Base-by-base conservation (phyloP, 2,888 invertebrate species). In the Quadroppia sp. region DNA sequence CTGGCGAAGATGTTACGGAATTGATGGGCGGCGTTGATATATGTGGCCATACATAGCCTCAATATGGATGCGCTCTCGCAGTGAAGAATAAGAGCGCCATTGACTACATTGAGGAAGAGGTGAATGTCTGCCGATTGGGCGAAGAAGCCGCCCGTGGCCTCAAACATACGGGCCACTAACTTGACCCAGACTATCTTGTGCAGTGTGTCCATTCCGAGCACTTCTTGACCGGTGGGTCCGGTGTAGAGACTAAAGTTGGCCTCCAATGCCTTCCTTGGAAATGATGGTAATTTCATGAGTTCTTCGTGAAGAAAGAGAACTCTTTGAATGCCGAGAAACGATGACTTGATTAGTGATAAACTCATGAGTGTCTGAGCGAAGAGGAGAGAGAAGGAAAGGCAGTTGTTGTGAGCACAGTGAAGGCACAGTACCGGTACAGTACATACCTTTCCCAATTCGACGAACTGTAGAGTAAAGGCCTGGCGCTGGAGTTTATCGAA, bases 141-240 rank as follows among this genome's bases (percentile, higher is more conserved):
- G 81, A 97, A 95, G 81, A 96, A 95, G 2, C 94, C 94, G 1
- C 94, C 94, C 95, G 97, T 97, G 0, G 94, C 94, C 83, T 94
- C 94, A 81, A 97, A 97, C 94, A 98, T 94, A 69, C 94, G 88
- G 0, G 94, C 91, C 80, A 97, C 94, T 45, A 98, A 84, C 77
- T 95, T 90, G 1, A 96, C 94, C 99, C 99, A 99, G 88, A 95
- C 94, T 80, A 96, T 95, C 83, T 99, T 99, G 83, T 99, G 99
- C 77, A 98, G 85, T 0, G 97, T 94, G 82, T 99, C 99, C 78
- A 99, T 84, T 0, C 96, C 94, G 69, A 93, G 87, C 45, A 97
- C 85, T 79, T 94, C 92, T 87, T 89, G 80, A 78, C 96, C 96
- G 79, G 94, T 87, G 79, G 90, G 89, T 13, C 94, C 94, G 0